A percentile compares a stretch with the other conserved stretches of the same genome.
Conservation (phyloP, 2,113 vertebrate species). For the Hyaena hyaena region DNA sequence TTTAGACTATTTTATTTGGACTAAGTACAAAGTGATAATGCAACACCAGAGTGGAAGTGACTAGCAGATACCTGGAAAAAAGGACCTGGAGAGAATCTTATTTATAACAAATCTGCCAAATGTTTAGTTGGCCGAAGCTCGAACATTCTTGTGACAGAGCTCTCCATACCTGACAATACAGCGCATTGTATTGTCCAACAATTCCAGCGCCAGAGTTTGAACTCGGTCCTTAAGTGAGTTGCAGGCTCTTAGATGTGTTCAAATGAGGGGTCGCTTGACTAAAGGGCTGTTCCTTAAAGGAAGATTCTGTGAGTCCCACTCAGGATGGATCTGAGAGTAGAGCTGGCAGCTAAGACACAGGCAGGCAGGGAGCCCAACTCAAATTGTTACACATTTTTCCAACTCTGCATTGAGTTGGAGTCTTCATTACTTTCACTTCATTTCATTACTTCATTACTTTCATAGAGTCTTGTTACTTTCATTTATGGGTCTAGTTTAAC, state of each 20-base stretch:
- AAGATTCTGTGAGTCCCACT: not conserved
- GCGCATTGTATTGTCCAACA: too few species aligned
- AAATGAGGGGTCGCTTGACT: not conserved
- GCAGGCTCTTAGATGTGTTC: not conserved
- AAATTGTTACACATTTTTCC: not conserved
- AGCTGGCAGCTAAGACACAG: not conserved
- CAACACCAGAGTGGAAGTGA: not conserved
- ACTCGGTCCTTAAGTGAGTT: not conserved
- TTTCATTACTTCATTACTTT: too few species aligned
- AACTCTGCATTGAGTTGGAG: not conserved
- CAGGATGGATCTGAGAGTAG: not conserved
- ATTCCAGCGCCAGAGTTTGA: not conserved
- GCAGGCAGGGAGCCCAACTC: not conserved
- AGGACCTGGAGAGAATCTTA: not conserved
- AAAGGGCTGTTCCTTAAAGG: conserved; percentile 16
- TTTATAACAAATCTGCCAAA: not conserved
- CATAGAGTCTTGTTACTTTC: not conserved
- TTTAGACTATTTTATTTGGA: not conserved
- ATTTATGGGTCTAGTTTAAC: not conserved
- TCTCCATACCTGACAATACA: not conserved
- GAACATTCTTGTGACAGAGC: not conserved
- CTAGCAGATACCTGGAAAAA: not conserved
- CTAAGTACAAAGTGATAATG: not conserved
- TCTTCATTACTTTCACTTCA: not conserved
- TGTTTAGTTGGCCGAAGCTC: not conserved